phyloP scores from a whole-genome alignment of 2,797 vertebrate species.

The Takifugu rubripes region DNA sequence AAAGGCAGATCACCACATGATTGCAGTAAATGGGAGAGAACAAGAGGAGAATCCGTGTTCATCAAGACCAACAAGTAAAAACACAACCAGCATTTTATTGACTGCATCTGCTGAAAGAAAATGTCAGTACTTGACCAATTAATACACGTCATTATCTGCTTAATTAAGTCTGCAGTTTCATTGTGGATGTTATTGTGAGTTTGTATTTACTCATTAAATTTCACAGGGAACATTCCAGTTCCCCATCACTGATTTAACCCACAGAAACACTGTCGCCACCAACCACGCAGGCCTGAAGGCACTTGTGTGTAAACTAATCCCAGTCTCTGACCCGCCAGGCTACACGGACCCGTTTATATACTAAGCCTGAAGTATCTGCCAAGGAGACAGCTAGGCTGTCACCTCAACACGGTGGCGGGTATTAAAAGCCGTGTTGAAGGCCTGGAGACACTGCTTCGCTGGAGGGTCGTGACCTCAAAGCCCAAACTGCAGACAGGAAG shows the following conservation, averaged over 20 bases:
- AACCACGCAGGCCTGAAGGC: constrained; percentile 28
- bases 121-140: too few relatives aligned
- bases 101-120: too few relatives aligned
- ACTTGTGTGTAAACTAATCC: constrained; percentile 65
- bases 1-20: neutral
- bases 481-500: constrained; percentile 40
- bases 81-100: too few relatives aligned
- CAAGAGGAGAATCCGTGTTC: constrained; percentile 1
- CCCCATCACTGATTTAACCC: constrained; percentile 33
- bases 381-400: constrained; percentile 73
- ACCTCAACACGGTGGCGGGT: constrained; percentile 65
- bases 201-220: constrained; percentile 37
- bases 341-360: constrained; percentile 64
- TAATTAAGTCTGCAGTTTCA: constrained; percentile 15
- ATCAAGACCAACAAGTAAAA: neutral
- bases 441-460: constrained; percentile 53
- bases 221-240: constrained; percentile 29
- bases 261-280: constrained; percentile 23
- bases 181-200: constrained; percentile 11
- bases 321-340: constrained; percentile 43
- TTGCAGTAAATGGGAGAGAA: neutral
- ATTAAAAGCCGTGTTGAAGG: constrained; percentile 76
- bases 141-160: too few relatives aligned
- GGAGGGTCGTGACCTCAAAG: constrained; percentile 54
- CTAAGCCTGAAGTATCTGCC: constrained; percentile 65